Evolutionary conservation across 37 sponge, comb jelly and placozoan genomes (phyloP).

Genomic region (Chondrosia reniformis): DNA sequence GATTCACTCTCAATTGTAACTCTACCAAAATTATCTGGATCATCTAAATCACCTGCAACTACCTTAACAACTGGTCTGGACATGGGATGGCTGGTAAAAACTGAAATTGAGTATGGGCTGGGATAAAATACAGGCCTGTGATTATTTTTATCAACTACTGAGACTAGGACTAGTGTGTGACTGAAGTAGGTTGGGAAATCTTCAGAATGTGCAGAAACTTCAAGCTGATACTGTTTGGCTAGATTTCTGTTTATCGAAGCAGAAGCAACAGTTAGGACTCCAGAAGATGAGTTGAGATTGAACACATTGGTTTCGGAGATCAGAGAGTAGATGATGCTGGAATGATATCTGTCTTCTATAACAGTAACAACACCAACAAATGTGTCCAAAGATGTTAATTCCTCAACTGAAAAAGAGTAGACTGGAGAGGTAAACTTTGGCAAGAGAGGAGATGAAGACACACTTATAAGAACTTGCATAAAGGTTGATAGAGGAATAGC

Average conservation of each 20-base stretch:
- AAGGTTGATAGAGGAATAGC: neutral
- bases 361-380: slow-evolving; percentile 33
- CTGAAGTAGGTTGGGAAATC: neutral
- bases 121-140: neutral
- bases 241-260: slow-evolving; percentile 22
- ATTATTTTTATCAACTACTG: neutral
- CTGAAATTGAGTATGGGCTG: neutral
- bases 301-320: slow-evolving; percentile 19
- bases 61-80: slow-evolving; percentile 14
- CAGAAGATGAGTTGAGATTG: slow-evolving; percentile 27
- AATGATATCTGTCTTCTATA: slow-evolving; percentile 32
- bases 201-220: slow-evolving; percentile 24
- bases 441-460: slow-evolving; percentile 39
- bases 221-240: slow-evolving; percentile 21
- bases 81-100: slow-evolving; percentile 26
- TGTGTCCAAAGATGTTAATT: slow-evolving; percentile 34
- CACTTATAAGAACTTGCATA: slow-evolving; percentile 18
- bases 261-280: slow-evolving; percentile 29
- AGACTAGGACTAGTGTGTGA: slow-evolving; percentile 4
- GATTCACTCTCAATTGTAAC: slow-evolving; percentile 21
- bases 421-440: slow-evolving; percentile 36
- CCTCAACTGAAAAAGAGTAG: slow-evolving; percentile 47
- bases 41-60: slow-evolving; percentile 40
- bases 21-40: slow-evolving; percentile 23
- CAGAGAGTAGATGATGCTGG: slow-evolving; percentile 30